These are phyloP conservation scores for Strix aluco DNA, from an alignment of 2,113 vertebrate genomes.

Conservation along the genomic window DNA sequence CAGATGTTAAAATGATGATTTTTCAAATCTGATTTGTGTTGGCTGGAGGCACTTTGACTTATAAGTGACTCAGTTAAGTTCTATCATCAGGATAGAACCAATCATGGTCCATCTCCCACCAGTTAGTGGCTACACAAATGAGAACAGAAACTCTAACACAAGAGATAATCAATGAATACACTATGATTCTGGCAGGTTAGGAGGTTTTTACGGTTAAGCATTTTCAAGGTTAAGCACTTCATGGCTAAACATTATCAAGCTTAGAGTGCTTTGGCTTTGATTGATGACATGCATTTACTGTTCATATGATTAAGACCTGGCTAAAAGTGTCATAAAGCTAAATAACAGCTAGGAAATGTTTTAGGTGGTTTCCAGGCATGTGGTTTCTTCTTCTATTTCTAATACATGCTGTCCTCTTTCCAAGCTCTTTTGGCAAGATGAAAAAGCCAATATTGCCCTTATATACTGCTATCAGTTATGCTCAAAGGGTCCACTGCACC, in stretches of 20 bases:
- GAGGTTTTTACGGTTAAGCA: not conserved
- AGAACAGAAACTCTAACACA: not conserved
- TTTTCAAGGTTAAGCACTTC: not conserved
- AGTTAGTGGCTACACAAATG: not conserved
- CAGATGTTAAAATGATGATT: not conserved
- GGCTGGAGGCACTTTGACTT: slow-evolving; percentile 4
- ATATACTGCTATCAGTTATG: not conserved
- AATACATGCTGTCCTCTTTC: not conserved
- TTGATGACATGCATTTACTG: not conserved
- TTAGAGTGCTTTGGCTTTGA: not conserved
- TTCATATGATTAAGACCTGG: not conserved
- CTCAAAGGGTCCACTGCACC: not conserved
- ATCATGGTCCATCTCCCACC: not conserved
- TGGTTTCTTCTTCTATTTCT: not conserved
- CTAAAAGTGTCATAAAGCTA: not conserved
- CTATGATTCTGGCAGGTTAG: not conserved
- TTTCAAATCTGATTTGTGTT: slow-evolving; percentile 32
- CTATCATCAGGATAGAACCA: not conserved
- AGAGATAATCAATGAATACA: not conserved
- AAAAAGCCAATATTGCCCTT: not conserved
- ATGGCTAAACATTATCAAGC: not conserved
- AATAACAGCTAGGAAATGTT: not conserved
- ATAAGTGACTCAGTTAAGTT: not conserved
- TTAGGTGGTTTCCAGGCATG: not conserved
- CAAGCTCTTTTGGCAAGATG: not conserved